Conservation (phyloP, 2,888 invertebrate genomes). For the Drosophila greeni region DNA sequence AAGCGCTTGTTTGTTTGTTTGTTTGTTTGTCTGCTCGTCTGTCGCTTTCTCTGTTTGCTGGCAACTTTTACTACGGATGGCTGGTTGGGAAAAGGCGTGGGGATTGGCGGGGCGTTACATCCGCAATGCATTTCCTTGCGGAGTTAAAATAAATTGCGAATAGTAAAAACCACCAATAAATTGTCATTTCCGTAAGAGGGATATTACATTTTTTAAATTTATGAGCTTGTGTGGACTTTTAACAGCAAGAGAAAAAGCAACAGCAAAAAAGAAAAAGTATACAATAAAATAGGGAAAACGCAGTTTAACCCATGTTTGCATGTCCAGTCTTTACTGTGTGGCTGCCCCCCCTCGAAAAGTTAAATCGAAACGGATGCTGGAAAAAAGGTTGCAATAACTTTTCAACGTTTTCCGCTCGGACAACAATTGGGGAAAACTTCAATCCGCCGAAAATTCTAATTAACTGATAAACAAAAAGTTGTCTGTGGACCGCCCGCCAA, state of each 20-base stretch:
- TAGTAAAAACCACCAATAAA: slow-evolving; percentile 74
- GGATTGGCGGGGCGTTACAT: slow-evolving; percentile 58
- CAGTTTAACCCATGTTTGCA: slow-evolving; percentile 47
- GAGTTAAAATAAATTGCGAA: slow-evolving; percentile 74
- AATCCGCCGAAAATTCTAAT: slow-evolving; percentile 59
- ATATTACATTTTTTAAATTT: slow-evolving; percentile 74
- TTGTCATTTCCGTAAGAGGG: slow-evolving; percentile 75
- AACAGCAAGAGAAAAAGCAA: slow-evolving; percentile 39
- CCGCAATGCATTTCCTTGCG: slow-evolving; percentile 74
- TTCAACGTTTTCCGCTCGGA: slow-evolving; percentile 53
- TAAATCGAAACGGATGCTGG: slow-evolving; percentile 66
- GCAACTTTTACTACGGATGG: slow-evolving; percentile 61
- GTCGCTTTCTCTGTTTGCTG: slow-evolving; percentile 42
- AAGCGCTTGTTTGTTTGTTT: slow-evolving; percentile 50
- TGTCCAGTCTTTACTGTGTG: slow-evolving; percentile 18
- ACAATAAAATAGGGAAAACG: slow-evolving; percentile 20
- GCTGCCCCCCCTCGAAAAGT: slow-evolving; percentile 45
- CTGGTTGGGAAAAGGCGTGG: slow-evolving; percentile 6
- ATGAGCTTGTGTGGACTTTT: slow-evolving; percentile 54
- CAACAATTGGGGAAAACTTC: slow-evolving; percentile 44
- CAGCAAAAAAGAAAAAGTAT: slow-evolving; percentile 25
- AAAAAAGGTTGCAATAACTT: slow-evolving; percentile 47
- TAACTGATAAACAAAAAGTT: slow-evolving; percentile 64
- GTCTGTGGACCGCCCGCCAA: slow-evolving; percentile 18
- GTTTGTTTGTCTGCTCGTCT: slow-evolving; percentile 42